Evolutionary conservation across 2,113 vertebrate species (phyloP), one percentile per base, ranked within the genome.

Genomic region (Zosterops japonicus): DNA sequence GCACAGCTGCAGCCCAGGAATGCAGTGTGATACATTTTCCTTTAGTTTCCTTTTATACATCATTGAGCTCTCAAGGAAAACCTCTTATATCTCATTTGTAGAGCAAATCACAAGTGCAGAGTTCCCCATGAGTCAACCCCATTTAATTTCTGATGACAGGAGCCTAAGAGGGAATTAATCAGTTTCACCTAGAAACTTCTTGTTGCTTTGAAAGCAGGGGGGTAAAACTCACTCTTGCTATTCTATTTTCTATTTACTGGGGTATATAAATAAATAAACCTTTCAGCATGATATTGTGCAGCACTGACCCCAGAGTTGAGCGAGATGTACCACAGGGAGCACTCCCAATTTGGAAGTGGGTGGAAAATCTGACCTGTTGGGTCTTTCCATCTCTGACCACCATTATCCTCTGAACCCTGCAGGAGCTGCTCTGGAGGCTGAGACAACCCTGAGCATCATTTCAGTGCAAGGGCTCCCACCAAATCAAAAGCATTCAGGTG

Each of bases 61-160:
- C 57, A 29, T 74, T 60, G 50, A 94, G 64, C 31, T 95, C 84
- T 79, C 83, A 96, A 93, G 87, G 84, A 96, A 95, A 91, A 90
- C 55, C 53, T 89, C 90, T 91, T 82, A 46, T 87, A 90, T 86
- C 77, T 95, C 83, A 88, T 94, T 89, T 93, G 78, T 76, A 86
- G 85, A 92, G 89, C 70, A 94, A 94, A 92, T 92, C 79, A 92
- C 80, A 96, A 85, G 72, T 78, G 60, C 33, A 79, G 71, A 83
- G 80, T n/a, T 95, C 60, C 79, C 31, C 70, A 87, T 59, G 77
- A 93, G 75, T 95, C 90, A 87, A 78, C n/a, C 57, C 70, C 72
- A 91, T 89, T 88, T 93, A 94, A 95, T 94, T 83, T 76, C 91
- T 93, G 79, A 59, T 33, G 35, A 94, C 52, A 69, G 71, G 6